Evolutionary conservation across 2,113 vertebrate genomes (phyloP).

Genomic region (Glaucidium brasilianum): DNA sequence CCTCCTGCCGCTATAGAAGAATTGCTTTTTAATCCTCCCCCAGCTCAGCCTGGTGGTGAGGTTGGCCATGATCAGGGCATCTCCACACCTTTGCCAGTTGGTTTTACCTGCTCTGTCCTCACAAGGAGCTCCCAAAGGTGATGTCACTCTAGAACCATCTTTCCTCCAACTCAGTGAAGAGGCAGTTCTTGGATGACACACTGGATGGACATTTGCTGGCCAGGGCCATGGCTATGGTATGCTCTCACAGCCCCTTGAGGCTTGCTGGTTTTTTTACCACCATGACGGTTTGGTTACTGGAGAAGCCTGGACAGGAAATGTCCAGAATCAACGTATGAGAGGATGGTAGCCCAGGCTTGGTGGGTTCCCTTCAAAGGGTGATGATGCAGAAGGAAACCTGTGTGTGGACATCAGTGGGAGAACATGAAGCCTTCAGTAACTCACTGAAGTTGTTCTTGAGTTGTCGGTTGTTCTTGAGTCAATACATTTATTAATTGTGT

Average conservation of each 20-base stretch:
- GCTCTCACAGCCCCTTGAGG: neutral
- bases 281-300: neutral
- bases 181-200: neutral
- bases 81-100: accelerated
- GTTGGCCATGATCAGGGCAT: neutral
- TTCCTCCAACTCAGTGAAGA: neutral
- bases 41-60: neutral
- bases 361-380: neutral
- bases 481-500: neutral
- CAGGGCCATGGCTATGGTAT: neutral
- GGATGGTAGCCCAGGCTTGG: neutral
- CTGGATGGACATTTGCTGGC: neutral
- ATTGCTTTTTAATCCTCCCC: neutral
- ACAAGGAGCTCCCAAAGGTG: neutral
- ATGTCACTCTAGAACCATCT: neutral
- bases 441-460: neutral
- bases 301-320: neutral
- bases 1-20: neutral
- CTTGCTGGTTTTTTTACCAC: neutral
- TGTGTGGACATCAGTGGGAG: neutral
- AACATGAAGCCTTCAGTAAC: neutral
- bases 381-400: neutral
- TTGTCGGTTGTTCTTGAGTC: neutral
- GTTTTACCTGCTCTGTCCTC: neutral
- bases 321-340: neutral